Conservation (phyloP, 2,113 vertebrate genomes). For the Osmerus eperlanus region DNA sequence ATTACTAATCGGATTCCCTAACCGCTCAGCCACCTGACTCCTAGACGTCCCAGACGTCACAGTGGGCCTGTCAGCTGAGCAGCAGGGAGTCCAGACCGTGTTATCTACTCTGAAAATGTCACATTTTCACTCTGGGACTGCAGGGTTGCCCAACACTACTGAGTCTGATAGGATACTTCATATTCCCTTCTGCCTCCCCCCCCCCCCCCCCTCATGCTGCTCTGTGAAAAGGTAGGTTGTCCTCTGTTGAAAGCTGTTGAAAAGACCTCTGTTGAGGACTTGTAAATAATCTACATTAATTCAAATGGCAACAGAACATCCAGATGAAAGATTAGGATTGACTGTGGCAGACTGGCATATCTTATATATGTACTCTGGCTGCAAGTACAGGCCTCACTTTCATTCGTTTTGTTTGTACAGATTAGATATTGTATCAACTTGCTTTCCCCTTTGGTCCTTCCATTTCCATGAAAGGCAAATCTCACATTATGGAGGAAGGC, state of each 20-base stretch:
- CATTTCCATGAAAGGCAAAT: slow-evolving; percentile 6
- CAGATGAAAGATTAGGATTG: neutral
- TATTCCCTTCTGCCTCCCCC: too few species aligned
- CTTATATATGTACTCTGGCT: slow-evolving; percentile 23
- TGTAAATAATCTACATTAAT: neutral
- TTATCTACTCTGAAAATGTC: slow-evolving; percentile 44
- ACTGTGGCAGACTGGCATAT: slow-evolving; percentile 18
- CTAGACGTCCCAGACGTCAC: slow-evolving; percentile 38
- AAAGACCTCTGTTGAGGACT: too few species aligned
- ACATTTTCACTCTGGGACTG: slow-evolving; percentile 33
- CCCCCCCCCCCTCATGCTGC: too few species aligned
- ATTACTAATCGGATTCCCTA: too few species aligned
- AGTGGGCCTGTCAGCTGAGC: slow-evolving; percentile 27
- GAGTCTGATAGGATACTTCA: neutral
- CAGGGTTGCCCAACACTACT: neutral
- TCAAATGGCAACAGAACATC: neutral
- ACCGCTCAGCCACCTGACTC: too few species aligned
- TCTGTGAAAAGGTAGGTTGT: neutral
- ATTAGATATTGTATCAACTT: slow-evolving; percentile 33
- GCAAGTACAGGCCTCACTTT: slow-evolving; percentile 16
- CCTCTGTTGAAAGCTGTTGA: too few species aligned
- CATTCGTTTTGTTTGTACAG: slow-evolving; percentile 8
- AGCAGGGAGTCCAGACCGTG: slow-evolving; percentile 41
- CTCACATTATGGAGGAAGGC: neutral
- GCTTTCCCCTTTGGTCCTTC: slow-evolving; percentile 13